Conservation (phyloP, 2,113 vertebrate species). For the Brachyhypopomus gauderio region DNA sequence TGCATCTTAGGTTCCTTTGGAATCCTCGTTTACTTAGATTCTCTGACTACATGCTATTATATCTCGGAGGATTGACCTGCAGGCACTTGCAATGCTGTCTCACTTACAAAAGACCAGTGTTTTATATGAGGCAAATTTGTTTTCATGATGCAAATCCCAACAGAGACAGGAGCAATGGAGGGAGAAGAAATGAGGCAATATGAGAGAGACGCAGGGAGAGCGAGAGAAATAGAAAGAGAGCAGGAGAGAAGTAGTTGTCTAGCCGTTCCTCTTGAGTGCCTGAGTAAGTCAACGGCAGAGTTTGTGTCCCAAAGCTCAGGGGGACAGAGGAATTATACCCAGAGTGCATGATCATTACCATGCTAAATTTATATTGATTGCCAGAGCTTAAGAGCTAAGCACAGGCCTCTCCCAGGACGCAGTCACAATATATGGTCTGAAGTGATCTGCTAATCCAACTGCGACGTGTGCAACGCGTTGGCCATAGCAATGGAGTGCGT, state of each 20-base stretch:
- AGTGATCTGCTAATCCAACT: conserved; percentile 65
- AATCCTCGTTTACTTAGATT: background rate
- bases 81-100: conserved; percentile 24
- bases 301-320: conserved; percentile 43
- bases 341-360: conserved; percentile 74
- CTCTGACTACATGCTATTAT: background rate
- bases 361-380: conserved; percentile 80
- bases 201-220: conserved; percentile 27
- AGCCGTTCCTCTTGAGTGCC: conserved; percentile 44
- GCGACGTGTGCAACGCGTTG: conserved; percentile 59
- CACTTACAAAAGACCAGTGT: conserved; percentile 26
- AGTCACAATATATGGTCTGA: conserved; percentile 56
- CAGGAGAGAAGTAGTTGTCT: conserved; percentile 31
- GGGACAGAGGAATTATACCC: conserved; percentile 62
- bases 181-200: conserved; percentile 33
- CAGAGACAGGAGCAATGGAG: conserved; percentile 10
- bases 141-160: conserved; percentile 39
- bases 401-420: conserved; percentile 67
- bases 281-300: conserved; percentile 45
- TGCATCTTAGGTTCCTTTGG: background rate
- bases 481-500: conserved; percentile 50
- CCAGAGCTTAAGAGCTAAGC: conserved; percentile 73
- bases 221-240: conserved; percentile 43
- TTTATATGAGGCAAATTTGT: conserved; percentile 30
- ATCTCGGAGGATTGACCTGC: conserved; percentile 5